These are phyloP conservation scores for Lepus townsendii DNA, from an alignment of 2,797 vertebrate genomes.

Conservation along the genomic window DNA sequence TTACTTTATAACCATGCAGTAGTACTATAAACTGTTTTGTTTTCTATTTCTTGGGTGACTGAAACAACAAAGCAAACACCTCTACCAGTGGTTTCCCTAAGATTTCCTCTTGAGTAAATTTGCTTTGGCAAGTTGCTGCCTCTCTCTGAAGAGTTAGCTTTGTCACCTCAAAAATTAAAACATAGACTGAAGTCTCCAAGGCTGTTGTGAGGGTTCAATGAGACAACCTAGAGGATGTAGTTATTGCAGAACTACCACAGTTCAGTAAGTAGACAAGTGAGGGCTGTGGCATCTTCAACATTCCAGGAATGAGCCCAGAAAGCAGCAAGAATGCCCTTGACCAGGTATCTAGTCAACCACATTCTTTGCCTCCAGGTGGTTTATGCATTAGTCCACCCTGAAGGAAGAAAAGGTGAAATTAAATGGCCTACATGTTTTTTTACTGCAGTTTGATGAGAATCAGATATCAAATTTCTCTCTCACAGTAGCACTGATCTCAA, in stretches of 20 bases:
- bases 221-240: neutral
- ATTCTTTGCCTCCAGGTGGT: neutral
- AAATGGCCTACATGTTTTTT: neutral
- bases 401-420: constrained; percentile 35
- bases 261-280: neutral
- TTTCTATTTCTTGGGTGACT: constrained; percentile 28
- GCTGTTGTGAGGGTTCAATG: neutral
- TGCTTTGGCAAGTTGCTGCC: neutral
- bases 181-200: neutral
- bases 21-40: neutral
- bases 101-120: constrained; percentile 1
- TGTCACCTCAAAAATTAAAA: neutral
- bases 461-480: neutral
- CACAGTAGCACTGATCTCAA: neutral
- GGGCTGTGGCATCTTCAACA: neutral
- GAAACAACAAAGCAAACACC: neutral
- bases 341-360: neutral
- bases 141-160: neutral
- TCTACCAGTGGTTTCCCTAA: neutral
- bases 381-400: neutral
- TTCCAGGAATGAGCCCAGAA: neutral
- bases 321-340: neutral
- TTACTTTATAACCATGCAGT: neutral
- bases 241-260: neutral
- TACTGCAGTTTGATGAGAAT: neutral